Evolutionary conservation across 2,113 vertebrate species (phyloP).

Genomic region (Argyrosomus japonicus): DNA sequence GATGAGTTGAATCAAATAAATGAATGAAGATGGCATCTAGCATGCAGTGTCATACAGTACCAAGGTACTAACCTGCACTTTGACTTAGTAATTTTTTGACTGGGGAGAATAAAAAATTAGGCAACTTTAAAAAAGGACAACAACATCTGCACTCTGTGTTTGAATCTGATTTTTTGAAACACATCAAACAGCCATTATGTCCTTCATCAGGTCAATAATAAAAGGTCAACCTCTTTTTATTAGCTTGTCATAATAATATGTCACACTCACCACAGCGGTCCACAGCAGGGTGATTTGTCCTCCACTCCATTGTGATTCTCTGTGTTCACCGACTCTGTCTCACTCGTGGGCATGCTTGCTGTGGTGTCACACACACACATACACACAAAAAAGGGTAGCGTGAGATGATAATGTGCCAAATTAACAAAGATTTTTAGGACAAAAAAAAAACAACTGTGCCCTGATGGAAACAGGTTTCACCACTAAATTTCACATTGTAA

Average conservation of each 20-base stretch:
- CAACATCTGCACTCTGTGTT: background rate
- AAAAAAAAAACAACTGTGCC: background rate
- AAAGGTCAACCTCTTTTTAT: background rate
- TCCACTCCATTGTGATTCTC: slow-evolving; percentile 91
- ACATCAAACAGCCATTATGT: background rate
- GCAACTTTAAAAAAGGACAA: slow-evolving; percentile 35
- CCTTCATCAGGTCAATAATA: background rate
- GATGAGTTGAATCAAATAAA: slow-evolving; percentile 20
- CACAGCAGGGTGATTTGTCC: slow-evolving; percentile 88
- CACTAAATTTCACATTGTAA: background rate
- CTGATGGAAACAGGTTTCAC: background rate
- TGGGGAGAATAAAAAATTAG: slow-evolving; percentile 81
- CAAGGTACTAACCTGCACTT: slow-evolving; percentile 95
- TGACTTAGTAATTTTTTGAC: slow-evolving; percentile 98
- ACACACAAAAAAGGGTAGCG: background rate
- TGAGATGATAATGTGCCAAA: background rate
- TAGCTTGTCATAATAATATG: background rate
- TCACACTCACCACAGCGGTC: slow-evolving; percentile 90
- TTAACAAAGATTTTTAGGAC: background rate
- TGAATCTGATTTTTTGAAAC: background rate
- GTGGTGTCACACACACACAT: slow-evolving; percentile 63
- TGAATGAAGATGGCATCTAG: slow-evolving; percentile 8
- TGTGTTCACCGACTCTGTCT: slow-evolving; percentile 94
- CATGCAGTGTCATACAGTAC: slow-evolving; percentile 40
- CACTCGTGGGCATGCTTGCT: slow-evolving; percentile 95